Conservation (phyloP, 2,888 invertebrate genomes). For the Sericinus montela region DNA sequence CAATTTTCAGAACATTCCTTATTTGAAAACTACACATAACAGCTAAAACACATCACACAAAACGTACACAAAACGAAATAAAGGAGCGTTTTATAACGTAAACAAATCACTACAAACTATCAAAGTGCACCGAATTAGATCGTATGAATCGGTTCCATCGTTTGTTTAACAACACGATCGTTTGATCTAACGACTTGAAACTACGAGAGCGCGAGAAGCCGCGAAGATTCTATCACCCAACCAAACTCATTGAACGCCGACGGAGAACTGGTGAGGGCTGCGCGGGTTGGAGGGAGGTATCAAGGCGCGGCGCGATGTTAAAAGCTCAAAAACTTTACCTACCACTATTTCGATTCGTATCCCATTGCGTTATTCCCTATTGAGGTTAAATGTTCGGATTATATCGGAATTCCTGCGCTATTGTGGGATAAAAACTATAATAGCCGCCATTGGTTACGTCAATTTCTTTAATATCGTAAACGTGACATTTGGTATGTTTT, state of each 20-base stretch:
- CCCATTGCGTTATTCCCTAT: constrained; percentile 12
- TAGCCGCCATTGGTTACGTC: constrained; percentile 8
- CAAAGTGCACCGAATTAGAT: constrained; percentile 18
- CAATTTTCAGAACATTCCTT: background rate
- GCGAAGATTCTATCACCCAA: background rate
- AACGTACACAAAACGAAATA: constrained; percentile 5
- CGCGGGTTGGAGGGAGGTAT: background rate
- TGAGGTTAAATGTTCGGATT: constrained; percentile 16
- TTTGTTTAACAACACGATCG: constrained; percentile 17
- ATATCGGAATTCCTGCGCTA: constrained; percentile 12
- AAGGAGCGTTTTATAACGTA: constrained; percentile 5
- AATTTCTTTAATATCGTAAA: constrained; percentile 7
- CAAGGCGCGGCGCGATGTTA: constrained; percentile 1
- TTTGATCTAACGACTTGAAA: constrained; percentile 10
- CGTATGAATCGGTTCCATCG: constrained; percentile 11
- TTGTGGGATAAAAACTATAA: constrained; percentile 11
- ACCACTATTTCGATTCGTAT: constrained; percentile 4
- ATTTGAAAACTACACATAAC: constrained; percentile 1
- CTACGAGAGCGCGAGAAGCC: background rate
- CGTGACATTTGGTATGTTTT: constrained; percentile 10
- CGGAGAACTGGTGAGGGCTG: constrained; percentile 3
- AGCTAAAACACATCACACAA: constrained; percentile 6
- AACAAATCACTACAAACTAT: constrained; percentile 11
- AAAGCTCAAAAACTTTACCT: constrained; percentile 12
- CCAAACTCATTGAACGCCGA: background rate